phyloP scores from a whole-genome alignment of 1,140 invertebrate genomes.

The Psix sp. region DNA sequence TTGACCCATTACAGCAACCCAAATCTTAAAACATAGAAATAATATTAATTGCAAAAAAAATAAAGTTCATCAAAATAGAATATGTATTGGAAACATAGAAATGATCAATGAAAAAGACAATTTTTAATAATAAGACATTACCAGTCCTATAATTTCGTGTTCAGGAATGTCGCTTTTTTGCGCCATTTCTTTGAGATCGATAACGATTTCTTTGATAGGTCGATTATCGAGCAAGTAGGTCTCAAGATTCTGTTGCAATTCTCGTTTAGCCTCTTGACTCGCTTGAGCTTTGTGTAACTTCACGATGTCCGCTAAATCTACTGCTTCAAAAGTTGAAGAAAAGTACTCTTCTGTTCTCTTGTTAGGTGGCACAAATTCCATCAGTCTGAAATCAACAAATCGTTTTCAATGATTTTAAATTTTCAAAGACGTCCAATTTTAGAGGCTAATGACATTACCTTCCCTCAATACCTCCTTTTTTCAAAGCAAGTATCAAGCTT shows the following conservation, averaged over 20 bases:
- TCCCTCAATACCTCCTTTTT: slow-evolving; percentile 92
- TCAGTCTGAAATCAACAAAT: slow-evolving; percentile 79
- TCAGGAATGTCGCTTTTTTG: slow-evolving; percentile 88
- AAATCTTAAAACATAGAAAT: slow-evolving; percentile 80
- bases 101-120: too few species aligned
- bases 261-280: slow-evolving; percentile 89
- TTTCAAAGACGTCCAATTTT: background rate
- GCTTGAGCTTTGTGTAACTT: slow-evolving; percentile 93
- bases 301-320: slow-evolving; percentile 90
- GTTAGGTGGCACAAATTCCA: slow-evolving; percentile 95
- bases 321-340: slow-evolving; percentile 88
- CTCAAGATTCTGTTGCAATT: slow-evolving; percentile 85
- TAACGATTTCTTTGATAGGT: slow-evolving; percentile 87
- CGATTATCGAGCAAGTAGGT: slow-evolving; percentile 90
- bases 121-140: slow-evolving; percentile 73
- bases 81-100: background rate
- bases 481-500: slow-evolving; percentile 90
- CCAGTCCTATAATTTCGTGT: slow-evolving; percentile 90
- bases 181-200: slow-evolving; percentile 91
- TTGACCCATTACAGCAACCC: slow-evolving; percentile 94
- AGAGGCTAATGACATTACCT: slow-evolving; percentile 69
- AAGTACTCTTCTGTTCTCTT: slow-evolving; percentile 94
- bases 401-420: background rate
- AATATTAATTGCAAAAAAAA: slow-evolving; percentile 5
- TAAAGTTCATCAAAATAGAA: slow-evolving; percentile 1